These are phyloP conservation scores for Gorilla gorilla DNA, from an alignment of 2,113 vertebrate species.

Conservation along the genomic window DNA sequence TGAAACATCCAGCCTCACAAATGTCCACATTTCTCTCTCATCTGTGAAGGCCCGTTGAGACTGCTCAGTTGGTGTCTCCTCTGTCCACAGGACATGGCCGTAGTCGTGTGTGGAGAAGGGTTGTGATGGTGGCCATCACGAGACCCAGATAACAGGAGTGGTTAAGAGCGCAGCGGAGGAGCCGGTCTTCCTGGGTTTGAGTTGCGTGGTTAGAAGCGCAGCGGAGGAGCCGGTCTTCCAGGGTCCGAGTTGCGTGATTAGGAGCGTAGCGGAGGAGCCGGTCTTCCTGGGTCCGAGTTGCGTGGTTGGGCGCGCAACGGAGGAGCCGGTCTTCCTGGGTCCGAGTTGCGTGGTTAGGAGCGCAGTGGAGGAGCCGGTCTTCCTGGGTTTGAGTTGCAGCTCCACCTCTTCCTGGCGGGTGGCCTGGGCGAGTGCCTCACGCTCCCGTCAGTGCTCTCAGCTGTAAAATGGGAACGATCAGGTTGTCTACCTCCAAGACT, in stretches of 20 bases:
- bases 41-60: fast-evolving
- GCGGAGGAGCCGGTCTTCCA: too few species aligned
- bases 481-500: fast-evolving
- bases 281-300: too few species aligned
- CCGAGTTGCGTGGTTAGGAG: too few species aligned
- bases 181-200: not conserved
- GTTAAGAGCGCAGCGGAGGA: fast-evolving
- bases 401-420: fast-evolving
- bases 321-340: too few species aligned
- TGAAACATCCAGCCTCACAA: fast-evolving
- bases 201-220: too few species aligned
- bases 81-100: fast-evolving
- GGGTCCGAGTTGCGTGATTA: too few species aligned
- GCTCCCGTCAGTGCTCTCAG: not conserved
- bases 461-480: fast-evolving
- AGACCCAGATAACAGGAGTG: too few species aligned
- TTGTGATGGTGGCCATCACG: fast-evolving
- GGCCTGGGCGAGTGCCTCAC: fast-evolving
- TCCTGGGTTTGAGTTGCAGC: not conserved
- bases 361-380: fast-evolving
- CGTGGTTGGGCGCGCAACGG: too few species aligned
- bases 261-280: too few species aligned
- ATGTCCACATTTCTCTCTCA: fast-evolving
- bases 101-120: fast-evolving
- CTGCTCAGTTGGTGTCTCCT: fast-evolving